A percentile compares a stretch with the other conserved stretches of the same genome.
Conservation (phyloP, 2,113 vertebrate species). For the Gobius niger region DNA sequence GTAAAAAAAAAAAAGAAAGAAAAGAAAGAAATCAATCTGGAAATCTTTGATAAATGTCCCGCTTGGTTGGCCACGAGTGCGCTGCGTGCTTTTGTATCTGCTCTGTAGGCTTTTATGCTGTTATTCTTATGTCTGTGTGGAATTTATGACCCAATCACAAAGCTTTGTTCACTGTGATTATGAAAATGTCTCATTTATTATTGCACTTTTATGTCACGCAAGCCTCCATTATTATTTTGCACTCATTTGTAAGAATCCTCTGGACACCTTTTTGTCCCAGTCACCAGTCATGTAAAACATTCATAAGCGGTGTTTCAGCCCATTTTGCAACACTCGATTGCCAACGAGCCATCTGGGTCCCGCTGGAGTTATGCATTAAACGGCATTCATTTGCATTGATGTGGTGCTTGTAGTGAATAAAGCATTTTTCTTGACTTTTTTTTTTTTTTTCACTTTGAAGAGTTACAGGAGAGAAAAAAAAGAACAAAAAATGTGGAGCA, state of each 20-base stretch:
- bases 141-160: slow-evolving; percentile 8
- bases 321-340: slow-evolving; percentile 36
- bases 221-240: slow-evolving; percentile 3
- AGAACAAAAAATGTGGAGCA: neutral
- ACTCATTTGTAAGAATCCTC: slow-evolving; percentile 5
- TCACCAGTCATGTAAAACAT: slow-evolving; percentile 29
- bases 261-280: slow-evolving; percentile 9
- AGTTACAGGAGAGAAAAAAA: neutral
- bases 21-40: slow-evolving; percentile 13
- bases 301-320: slow-evolving; percentile 12
- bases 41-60: slow-evolving; percentile 77
- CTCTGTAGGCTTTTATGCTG: slow-evolving; percentile 36
- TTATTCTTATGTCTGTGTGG: slow-evolving; percentile 31
- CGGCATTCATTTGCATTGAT: slow-evolving; percentile 32
- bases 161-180: slow-evolving; percentile 38
- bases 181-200: slow-evolving; percentile 37
- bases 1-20: neutral
- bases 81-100: slow-evolving; percentile 45
- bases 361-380: slow-evolving; percentile 46
- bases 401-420: neutral
- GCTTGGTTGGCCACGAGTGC: slow-evolving; percentile 41
- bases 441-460: neutral
- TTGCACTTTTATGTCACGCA: slow-evolving; percentile 14
- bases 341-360: slow-evolving; percentile 44
- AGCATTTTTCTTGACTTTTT: neutral